Conservation (phyloP, 2,888 invertebrate species). For the Phortica magna region DNA sequence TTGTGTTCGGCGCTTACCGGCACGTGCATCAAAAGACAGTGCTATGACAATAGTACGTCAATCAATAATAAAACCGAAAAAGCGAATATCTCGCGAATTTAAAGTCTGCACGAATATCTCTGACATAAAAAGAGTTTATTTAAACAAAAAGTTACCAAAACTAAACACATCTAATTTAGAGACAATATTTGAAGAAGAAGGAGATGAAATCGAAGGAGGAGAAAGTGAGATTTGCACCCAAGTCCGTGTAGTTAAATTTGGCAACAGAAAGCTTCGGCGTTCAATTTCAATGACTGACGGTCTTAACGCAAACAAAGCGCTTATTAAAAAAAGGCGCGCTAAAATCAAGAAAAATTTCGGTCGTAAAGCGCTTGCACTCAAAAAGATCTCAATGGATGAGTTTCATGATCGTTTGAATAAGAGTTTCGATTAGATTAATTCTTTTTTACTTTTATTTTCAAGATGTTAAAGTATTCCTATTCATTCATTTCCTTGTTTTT, state of each 20-base stretch:
- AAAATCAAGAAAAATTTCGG: constrained; percentile 75
- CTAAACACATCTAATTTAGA: constrained; percentile 73
- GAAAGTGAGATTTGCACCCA: constrained; percentile 60
- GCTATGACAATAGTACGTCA: constrained; percentile 69
- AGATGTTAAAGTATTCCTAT: constrained; percentile 43
- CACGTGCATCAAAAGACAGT: constrained; percentile 66
- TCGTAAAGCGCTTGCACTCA: constrained; percentile 59
- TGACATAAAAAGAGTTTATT: constrained; percentile 70
- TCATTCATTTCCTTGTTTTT: not conserved
- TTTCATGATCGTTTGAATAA: constrained; percentile 73
- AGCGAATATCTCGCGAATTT: constrained; percentile 47
- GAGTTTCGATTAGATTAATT: constrained; percentile 57
- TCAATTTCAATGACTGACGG: constrained; percentile 72
- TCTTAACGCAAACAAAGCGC: constrained; percentile 66
- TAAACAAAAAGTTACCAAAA: constrained; percentile 69
- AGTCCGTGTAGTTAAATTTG: constrained; percentile 64
- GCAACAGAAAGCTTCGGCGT: constrained; percentile 67
- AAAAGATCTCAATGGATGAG: constrained; percentile 73
- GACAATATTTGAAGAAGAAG: constrained; percentile 74
- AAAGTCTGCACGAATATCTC: constrained; percentile 43
- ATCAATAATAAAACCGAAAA: constrained; percentile 68
- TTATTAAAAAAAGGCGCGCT: constrained; percentile 70
- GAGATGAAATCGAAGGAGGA: constrained; percentile 62
- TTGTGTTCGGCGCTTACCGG: constrained; percentile 65
- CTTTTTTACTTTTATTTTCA: not conserved